phyloP scores from a whole-genome alignment of 2,888 invertebrate genomes.

The Lottia gigantea region DNA sequence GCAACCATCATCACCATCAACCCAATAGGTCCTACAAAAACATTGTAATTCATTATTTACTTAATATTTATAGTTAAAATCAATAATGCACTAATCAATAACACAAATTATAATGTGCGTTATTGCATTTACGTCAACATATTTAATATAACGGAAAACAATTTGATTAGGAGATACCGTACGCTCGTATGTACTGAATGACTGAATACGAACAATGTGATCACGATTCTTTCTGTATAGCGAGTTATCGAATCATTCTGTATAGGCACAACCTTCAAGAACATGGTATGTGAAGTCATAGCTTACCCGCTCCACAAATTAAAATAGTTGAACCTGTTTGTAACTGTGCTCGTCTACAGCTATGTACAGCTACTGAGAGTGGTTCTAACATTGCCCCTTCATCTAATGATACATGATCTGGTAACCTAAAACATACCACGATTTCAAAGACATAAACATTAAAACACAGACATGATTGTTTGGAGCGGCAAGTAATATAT shows the following conservation, averaged over 20 bases:
- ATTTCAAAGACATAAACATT: neutral
- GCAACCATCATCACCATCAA: constrained; percentile 59
- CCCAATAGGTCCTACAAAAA: constrained; percentile 60
- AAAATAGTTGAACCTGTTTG: constrained; percentile 52
- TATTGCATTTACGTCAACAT: no score
- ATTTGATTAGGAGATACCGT: no score
- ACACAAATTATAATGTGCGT: no score
- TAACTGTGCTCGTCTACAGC: constrained; percentile 55
- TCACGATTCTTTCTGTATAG: no score
- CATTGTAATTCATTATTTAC: neutral
- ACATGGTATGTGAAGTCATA: no score
- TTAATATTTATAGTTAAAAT: neutral
- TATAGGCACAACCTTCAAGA: no score
- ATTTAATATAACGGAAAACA: no score
- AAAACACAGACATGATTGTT: no score
- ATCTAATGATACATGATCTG: constrained; percentile 56
- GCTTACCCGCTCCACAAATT: constrained; percentile 60
- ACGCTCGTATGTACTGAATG: no score
- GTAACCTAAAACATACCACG: constrained; percentile 43
- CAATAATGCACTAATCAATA: neutral
- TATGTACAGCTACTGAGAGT: constrained; percentile 60
- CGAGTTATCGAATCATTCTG: no score
- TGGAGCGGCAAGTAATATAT: no score
- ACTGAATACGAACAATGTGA: no score
- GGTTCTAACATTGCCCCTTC: constrained; percentile 64